Evolutionary conservation across 2,797 vertebrate genomes (phyloP).

Genomic region (Pangasius mekongensis): DNA sequence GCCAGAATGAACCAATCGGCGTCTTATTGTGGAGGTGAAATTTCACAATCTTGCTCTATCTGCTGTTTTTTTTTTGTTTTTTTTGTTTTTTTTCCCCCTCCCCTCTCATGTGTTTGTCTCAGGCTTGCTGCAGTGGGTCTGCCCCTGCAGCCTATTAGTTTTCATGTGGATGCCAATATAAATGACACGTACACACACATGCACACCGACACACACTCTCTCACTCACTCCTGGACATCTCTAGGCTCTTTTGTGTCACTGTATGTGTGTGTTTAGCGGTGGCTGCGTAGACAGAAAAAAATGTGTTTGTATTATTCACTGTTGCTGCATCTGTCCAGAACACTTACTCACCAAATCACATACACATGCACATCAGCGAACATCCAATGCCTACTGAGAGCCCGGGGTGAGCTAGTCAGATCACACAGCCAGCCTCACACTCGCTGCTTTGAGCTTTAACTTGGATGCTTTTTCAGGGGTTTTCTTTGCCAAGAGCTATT

Average conservation of each 20-base stretch:
- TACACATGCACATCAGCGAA: background rate
- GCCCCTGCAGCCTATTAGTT: background rate
- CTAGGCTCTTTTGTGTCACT: background rate
- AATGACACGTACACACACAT: slow-evolving; percentile 49
- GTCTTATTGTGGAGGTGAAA: background rate
- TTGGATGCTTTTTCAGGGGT: slow-evolving; percentile 57
- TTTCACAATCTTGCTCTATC: background rate
- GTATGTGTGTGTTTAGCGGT: background rate
- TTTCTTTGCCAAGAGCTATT: slow-evolving; percentile 62
- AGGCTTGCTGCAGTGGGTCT: slow-evolving; percentile 8
- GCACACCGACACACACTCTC: slow-evolving; percentile 8
- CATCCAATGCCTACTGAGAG: slow-evolving; percentile 14
- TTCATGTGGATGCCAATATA: slow-evolving; percentile 44
- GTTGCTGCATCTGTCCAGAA: slow-evolving; percentile 16
- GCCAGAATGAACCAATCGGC: background rate
- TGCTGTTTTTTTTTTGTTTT: background rate
- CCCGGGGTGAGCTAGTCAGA: slow-evolving; percentile 21
- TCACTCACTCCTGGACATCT: background rate
- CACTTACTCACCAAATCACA: background rate
- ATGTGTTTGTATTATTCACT: background rate
- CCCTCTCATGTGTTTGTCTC: slow-evolving; percentile 33
- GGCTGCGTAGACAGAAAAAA: background rate
- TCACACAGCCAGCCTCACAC: slow-evolving; percentile 48
- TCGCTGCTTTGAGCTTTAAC: slow-evolving; percentile 49
- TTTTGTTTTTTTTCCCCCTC: background rate